Percentiles rank a stretch among this genome's conserved stretches.
Conservation (phyloP, 1,140 invertebrate species). For the Fopius arisanus region DNA sequence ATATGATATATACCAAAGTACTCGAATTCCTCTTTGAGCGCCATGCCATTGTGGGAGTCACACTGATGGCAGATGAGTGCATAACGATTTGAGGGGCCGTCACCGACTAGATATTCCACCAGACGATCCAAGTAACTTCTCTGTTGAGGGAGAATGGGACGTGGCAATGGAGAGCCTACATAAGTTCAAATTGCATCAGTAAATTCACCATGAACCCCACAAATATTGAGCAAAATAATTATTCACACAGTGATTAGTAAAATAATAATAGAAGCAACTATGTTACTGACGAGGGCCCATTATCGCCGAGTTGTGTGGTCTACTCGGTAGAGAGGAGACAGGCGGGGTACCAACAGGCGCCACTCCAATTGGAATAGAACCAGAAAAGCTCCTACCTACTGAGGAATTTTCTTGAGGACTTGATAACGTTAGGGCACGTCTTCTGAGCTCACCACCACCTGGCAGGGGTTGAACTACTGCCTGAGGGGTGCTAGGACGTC, state of each 20-base stretch:
- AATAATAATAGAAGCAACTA: not conserved
- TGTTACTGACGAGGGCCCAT: constrained; percentile 11
- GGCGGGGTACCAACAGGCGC: constrained; percentile 34
- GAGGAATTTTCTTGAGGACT: constrained; percentile 40
- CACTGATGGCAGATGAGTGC: constrained; percentile 94
- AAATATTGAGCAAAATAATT: not conserved
- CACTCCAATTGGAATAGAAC: constrained; percentile 33
- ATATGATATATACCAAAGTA: constrained; percentile 75
- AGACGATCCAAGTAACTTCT: constrained; percentile 83
- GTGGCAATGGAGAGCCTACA: constrained; percentile 57
- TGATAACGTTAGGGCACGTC: constrained; percentile 48
- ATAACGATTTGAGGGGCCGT: constrained; percentile 93
- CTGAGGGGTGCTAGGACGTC: constrained; percentile 33
- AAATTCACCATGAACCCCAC: not conserved
- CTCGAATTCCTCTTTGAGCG: constrained; percentile 95
- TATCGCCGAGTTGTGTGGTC: not conserved
- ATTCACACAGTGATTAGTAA: not conserved
- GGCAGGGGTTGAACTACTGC: constrained; percentile 29
- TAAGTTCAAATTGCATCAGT: constrained; percentile 20
- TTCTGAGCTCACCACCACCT: constrained; percentile 47
- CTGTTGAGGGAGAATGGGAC: constrained; percentile 68
- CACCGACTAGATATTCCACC: constrained; percentile 93
- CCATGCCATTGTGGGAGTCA: constrained; percentile 96
- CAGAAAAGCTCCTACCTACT: constrained; percentile 32
- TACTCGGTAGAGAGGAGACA: not conserved